Conservation (phyloP, 2,888 invertebrate species). For the Priocnemis perturbator region DNA sequence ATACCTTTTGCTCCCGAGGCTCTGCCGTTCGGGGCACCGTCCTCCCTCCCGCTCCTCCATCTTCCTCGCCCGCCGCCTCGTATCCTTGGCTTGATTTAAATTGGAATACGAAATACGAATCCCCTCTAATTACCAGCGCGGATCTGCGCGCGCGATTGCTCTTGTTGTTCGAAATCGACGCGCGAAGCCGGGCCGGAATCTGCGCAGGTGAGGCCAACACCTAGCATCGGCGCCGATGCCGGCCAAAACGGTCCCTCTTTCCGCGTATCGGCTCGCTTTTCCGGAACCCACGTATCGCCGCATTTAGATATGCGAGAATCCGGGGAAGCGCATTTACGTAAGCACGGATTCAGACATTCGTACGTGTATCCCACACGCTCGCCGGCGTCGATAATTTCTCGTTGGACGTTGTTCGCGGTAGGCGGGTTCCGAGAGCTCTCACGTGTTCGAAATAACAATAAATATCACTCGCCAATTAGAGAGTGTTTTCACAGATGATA, state of each 20-base stretch:
- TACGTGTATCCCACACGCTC: too few species aligned
- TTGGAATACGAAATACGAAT: constrained; percentile 63
- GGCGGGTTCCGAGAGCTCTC: constrained; percentile 41
- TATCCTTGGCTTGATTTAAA: constrained; percentile 62
- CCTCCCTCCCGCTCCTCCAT: constrained; percentile 20
- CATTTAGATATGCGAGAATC: too few species aligned
- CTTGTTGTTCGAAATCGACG: constrained; percentile 1
- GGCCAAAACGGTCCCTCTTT: too few species aligned
- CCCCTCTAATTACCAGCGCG: constrained; percentile 60
- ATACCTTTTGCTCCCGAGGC: constrained; percentile 45
- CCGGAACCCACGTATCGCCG: too few species aligned
- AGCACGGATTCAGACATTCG: too few species aligned
- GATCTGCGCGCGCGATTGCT: constrained; percentile 12
- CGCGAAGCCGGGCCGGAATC: too few species aligned
- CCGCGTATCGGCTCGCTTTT: too few species aligned
- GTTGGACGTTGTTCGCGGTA: constrained; percentile 10
- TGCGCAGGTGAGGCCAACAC: too few species aligned
- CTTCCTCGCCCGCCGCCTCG: constrained; percentile 28
- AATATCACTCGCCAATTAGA: constrained; percentile 65
- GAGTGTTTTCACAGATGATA: constrained; percentile 73
- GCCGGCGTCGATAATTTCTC: constrained; percentile 12
- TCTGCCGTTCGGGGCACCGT: constrained; percentile 13
- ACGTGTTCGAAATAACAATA: constrained; percentile 71
- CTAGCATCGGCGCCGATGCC: too few species aligned
- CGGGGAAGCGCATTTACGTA: too few species aligned